Evolutionary conservation across 1,140 invertebrate species (phyloP).

Genomic region (Cotesia glomerata): DNA sequence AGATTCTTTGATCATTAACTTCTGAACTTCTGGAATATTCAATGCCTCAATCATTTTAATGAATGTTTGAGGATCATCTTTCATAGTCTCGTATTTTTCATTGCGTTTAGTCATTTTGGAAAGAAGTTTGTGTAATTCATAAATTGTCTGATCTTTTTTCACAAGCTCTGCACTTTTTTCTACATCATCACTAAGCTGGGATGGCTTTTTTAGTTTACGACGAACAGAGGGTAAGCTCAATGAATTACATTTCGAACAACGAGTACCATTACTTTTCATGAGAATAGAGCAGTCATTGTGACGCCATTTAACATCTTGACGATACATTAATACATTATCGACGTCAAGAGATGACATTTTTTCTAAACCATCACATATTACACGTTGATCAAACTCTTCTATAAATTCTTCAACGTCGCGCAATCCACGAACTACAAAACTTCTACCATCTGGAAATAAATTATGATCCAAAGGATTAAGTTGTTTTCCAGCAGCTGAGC

Average conservation of each 20-base stretch:
- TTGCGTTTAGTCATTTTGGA: constrained; percentile 30
- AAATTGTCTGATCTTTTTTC: constrained; percentile 35
- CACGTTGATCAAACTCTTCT: constrained; percentile 53
- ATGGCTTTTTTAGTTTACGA: constrained; percentile 23
- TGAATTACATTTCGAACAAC: constrained; percentile 50
- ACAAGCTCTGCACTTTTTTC: constrained; percentile 13
- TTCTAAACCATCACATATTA: constrained; percentile 50
- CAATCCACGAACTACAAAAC: constrained; percentile 40
- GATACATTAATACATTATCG: constrained; percentile 39
- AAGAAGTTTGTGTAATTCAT: constrained; percentile 34
- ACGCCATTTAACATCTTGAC: constrained; percentile 53
- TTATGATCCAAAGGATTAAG: constrained; percentile 49
- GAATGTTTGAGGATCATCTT: constrained; percentile 19
- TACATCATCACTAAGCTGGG: constrained; percentile 18
- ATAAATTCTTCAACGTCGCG: constrained; percentile 54
- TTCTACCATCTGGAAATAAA: constrained; percentile 45
- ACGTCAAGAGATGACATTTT: constrained; percentile 28
- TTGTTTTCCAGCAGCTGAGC: constrained; percentile 46
- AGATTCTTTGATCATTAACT: constrained; percentile 52
- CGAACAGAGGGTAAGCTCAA: constrained; percentile 26
- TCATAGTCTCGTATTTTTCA: constrained; percentile 24
- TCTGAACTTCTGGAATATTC: constrained; percentile 48
- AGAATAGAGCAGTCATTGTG: constrained; percentile 52
- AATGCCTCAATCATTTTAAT: constrained; percentile 34
- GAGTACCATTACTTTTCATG: constrained; percentile 42